A percentile compares a stretch with the other conserved stretches of the same genome.
These are phyloP conservation scores for Cephus pygmeus DNA, from an alignment of 2,888 invertebrate genomes.

Conservation along the genomic window DNA sequence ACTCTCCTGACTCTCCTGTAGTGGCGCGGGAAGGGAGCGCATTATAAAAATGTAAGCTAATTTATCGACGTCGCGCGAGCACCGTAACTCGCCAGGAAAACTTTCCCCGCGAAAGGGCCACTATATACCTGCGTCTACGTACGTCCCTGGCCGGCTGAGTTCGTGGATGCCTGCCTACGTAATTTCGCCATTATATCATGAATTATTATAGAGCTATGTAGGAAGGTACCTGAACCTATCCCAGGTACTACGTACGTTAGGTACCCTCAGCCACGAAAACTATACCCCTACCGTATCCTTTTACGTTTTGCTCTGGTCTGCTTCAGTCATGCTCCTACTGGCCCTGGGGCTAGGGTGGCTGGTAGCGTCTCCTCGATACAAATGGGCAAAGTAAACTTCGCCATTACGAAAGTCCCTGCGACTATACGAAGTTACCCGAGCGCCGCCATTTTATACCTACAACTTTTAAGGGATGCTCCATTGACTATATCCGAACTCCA, in stretches of 20 bases:
- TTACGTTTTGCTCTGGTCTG: constrained; percentile 30
- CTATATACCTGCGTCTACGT: not conserved
- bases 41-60: constrained; percentile 52
- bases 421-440: not conserved
- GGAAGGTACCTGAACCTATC: not conserved
- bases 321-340: not conserved
- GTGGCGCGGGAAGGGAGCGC: constrained; percentile 24
- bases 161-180: constrained; percentile 23
- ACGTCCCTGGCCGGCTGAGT: not conserved
- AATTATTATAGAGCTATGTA: constrained; percentile 49
- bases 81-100: constrained; percentile 6
- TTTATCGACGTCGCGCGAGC: constrained; percentile 51
- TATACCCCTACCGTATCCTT: constrained; percentile 12
- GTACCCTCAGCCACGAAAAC: not conserved
- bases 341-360: not conserved
- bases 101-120: constrained; percentile 4
- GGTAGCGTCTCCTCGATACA: constrained; percentile 47
- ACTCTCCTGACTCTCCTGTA: not conserved
- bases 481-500: not conserved
- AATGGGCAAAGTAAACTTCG: constrained; percentile 64
- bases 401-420: constrained; percentile 53
- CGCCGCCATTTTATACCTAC: not conserved
- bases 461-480: not conserved
- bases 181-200: constrained; percentile 56
- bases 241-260: not conserved